Evolutionary conservation across 2,113 vertebrate genomes (phyloP).

Genomic region (Talpa occidentalis): DNA sequence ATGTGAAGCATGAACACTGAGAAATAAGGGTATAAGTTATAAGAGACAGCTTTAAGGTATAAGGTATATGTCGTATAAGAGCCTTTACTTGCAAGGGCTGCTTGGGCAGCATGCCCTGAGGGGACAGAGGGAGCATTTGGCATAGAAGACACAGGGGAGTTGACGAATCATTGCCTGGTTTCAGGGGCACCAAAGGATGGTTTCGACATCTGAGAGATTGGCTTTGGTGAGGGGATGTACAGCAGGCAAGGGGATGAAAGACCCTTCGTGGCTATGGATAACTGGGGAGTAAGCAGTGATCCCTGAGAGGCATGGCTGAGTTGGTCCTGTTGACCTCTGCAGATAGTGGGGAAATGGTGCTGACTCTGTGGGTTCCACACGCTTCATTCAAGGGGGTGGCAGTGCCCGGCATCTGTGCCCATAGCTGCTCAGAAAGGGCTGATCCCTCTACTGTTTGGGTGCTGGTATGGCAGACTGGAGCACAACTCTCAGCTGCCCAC

Average conservation of each 20-base stretch:
- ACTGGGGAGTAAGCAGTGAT: neutral
- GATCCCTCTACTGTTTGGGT: neutral
- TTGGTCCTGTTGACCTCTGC: neutral
- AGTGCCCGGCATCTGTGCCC: neutral
- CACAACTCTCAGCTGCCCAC: too few species aligned
- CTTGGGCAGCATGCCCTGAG: neutral
- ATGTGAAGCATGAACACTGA: neutral
- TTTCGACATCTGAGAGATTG: neutral
- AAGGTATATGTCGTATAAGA: neutral
- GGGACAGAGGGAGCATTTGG: neutral
- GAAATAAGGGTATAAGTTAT: neutral
- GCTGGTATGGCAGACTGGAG: too few species aligned
- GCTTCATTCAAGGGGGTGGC: neutral
- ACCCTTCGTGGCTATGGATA: too few species aligned
- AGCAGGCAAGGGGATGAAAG: neutral
- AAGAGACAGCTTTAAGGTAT: neutral
- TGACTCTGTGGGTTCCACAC: neutral
- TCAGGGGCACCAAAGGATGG: neutral
- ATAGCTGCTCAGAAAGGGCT: neutral
- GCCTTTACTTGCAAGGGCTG: neutral
- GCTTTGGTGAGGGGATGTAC: neutral
- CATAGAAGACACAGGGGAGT: neutral
- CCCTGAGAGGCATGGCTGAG: fast-evolving
- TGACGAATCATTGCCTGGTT: neutral
- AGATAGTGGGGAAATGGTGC: neutral